Evolutionary conservation across 2,888 invertebrate genomes (phyloP), one percentile per base, ranked within the genome.

Genomic region (Patella ulyssiponensis): DNA sequence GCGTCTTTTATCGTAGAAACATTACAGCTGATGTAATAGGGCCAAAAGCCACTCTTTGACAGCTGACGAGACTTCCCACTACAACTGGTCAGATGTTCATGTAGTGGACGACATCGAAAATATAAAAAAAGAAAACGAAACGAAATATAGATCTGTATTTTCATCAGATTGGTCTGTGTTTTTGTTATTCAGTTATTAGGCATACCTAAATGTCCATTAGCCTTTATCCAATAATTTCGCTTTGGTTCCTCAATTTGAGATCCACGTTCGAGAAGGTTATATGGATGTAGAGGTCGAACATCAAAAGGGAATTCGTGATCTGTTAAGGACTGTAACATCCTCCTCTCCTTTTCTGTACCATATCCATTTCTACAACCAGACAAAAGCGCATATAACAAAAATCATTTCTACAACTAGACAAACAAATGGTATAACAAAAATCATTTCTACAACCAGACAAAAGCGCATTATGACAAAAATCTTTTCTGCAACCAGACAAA

Each of bases 231-330:
- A 14, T 64, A 64, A 12, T 64, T 64, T 20, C 88, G 83, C 51
- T 84, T 85, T n/a, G 88, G 85, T n/a, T 80, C 81, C 9, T 80
- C 80, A 44, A 44, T 44, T 44, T 44, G 44, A 44, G 44, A 44
- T 44, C 44, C 44, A 20, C 79, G 72, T 71, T 76, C 80, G n/a
- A 71, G 44, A 53, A 81, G 84, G 9, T 73, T 52, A 2, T 79
- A 75, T 15, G 86, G 85, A 64, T 88, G 82, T 11, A 86, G 80
- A 9, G 88, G 88, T 33, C 85, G 85, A 44, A 85, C 79, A n/a
- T 86, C 84, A 2, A 89, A 75, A 15, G 83, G 85, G 12, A 88
- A 70, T 27, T 85, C 84, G 9, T 85, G 75, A 15, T 85, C 83
- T 52, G 87, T 73, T 14, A 77, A 74, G 69, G 80, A 79, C 33